A percentile compares a stretch with the other conserved stretches of the same genome.
These are phyloP conservation scores for Heliconius hortense DNA, from an alignment of 2,888 invertebrate species.

Conservation along the genomic window DNA sequence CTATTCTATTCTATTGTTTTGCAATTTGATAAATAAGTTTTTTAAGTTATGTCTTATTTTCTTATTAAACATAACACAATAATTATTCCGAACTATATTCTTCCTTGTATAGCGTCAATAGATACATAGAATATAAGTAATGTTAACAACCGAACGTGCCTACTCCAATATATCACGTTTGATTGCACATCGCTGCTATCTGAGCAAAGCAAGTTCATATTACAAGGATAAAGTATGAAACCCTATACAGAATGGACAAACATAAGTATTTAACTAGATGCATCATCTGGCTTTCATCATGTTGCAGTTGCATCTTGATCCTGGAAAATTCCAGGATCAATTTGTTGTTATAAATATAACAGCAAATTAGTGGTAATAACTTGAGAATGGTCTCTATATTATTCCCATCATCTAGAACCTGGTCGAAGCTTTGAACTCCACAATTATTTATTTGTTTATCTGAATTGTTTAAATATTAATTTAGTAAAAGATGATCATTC, in stretches of 20 bases:
- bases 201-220: conserved; percentile 11
- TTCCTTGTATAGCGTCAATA: neutral
- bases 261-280: neutral
- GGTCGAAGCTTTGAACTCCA: no score
- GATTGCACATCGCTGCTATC: conserved; percentile 11
- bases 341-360: neutral
- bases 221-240: conserved; percentile 7
- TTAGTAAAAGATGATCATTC: no score
- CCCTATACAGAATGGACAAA: neutral
- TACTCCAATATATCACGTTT: conserved; percentile 12
- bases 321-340: no score
- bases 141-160: conserved; percentile 1
- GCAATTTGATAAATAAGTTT: no score
- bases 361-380: neutral
- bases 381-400: no score
- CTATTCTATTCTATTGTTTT: no score
- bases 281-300: neutral
- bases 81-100: neutral
- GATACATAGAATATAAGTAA: neutral
- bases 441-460: no score
- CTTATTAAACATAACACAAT: no score
- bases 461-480: no score
- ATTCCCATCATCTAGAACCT: no score
- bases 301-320: neutral
- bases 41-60: no score